A percentile compares a stretch with the other conserved stretches of the same genome.
Conservation (phyloP, 2,797 vertebrate genomes). For the Protosalanx chinensis region DNA sequence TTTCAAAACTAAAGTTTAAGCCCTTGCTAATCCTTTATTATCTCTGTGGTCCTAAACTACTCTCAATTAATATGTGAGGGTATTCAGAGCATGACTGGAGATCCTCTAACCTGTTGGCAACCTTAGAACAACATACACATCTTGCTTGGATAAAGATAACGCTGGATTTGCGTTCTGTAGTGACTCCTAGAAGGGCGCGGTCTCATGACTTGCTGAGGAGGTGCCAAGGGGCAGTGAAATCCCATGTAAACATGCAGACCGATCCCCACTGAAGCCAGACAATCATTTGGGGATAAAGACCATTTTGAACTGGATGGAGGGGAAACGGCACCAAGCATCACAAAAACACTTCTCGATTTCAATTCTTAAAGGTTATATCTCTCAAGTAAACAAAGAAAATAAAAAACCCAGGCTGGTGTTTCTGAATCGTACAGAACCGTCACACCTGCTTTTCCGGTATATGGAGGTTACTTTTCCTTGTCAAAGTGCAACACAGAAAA, state of each 20-base stretch:
- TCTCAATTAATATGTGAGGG: constrained; percentile 49
- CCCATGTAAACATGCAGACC: neutral
- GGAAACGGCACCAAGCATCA: neutral
- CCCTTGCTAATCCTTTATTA: constrained; percentile 57
- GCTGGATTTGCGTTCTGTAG: neutral
- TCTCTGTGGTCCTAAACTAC: constrained; percentile 46
- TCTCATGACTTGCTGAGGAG: neutral
- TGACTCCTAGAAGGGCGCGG: neutral
- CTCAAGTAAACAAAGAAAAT: neutral
- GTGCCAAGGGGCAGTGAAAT: neutral
- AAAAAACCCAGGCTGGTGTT: neutral
- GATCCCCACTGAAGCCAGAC: neutral
- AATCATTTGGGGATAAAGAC: neutral
- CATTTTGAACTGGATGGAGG: neutral
- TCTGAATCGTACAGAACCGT: neutral
- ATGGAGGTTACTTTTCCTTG: neutral
- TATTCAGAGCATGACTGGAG: constrained; percentile 42
- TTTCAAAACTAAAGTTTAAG: constrained; percentile 44
- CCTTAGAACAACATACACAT: constrained; percentile 25
- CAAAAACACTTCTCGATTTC: neutral
- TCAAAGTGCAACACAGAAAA: too few relatives aligned
- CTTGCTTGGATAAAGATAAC: constrained; percentile 7
- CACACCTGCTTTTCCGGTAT: neutral
- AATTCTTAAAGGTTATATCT: neutral
- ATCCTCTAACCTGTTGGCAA: constrained; percentile 40